A percentile compares a stretch with the other conserved stretches of the same genome.
Conservation (phyloP, 2,888 invertebrate genomes). For the Drosophila macrothrix region DNA sequence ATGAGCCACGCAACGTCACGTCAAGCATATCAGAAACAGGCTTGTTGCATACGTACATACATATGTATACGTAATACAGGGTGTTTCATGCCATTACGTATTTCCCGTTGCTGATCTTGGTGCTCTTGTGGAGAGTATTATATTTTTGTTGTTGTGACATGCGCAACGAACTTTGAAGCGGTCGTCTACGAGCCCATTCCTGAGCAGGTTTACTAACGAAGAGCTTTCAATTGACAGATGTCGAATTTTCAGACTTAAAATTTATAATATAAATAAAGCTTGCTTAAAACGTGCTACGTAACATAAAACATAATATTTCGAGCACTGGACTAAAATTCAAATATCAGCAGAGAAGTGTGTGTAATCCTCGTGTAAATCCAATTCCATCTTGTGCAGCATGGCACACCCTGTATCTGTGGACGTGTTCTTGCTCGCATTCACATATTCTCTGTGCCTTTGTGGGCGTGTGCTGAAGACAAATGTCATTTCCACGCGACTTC, state of each 20-base stretch:
- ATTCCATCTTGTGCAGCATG: neutral
- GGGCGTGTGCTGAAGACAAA: constrained; percentile 68
- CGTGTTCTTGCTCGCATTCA: constrained; percentile 13
- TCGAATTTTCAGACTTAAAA: too few relatives aligned
- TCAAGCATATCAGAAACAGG: constrained; percentile 65
- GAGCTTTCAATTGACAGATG: neutral
- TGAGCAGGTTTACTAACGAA: neutral
- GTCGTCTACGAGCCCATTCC: neutral
- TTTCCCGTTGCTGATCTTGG: neutral
- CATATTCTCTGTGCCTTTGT: constrained; percentile 44
- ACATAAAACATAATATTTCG: neutral
- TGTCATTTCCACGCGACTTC: constrained; percentile 77
- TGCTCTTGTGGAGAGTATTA: neutral
- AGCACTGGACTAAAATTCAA: neutral
- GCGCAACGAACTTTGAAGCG: too few relatives aligned
- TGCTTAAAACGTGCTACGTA: neutral
- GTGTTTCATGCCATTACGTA: constrained; percentile 33
- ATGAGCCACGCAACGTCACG: constrained; percentile 59
- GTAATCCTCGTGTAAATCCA: neutral
- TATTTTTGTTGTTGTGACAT: neutral
- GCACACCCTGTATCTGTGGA: constrained; percentile 25
- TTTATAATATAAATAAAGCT: neutral
- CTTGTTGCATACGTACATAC: constrained; percentile 4
- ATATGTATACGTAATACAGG: constrained; percentile 45
- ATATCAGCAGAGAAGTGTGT: neutral